Evolutionary conservation across 2,888 invertebrate species (phyloP).

Genomic region (Opisthograptis luteolata): DNA sequence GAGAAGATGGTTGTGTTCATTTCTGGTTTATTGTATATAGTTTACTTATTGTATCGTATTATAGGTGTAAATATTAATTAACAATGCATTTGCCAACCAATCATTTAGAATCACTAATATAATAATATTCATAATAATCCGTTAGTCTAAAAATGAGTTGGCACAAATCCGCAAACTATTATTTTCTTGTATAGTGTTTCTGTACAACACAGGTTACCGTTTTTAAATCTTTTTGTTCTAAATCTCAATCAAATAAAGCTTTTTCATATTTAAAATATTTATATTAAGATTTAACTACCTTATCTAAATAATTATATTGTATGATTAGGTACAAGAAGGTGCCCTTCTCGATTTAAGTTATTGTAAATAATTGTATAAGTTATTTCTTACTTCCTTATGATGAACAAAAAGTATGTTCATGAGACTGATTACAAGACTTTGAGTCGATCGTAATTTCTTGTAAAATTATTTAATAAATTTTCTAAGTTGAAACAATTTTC

Average conservation of each 20-base stretch:
- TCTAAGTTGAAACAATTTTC: slow-evolving; percentile 37
- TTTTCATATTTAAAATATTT: slow-evolving; percentile 8
- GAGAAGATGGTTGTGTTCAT: slow-evolving; percentile 42
- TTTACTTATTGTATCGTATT: not conserved
- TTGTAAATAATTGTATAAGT: slow-evolving; percentile 47
- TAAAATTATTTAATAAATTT: slow-evolving; percentile 35
- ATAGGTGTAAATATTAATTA: slow-evolving; percentile 43
- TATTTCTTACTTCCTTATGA: slow-evolving; percentile 54
- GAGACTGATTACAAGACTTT: slow-evolving; percentile 64
- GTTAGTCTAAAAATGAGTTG: slow-evolving; percentile 40
- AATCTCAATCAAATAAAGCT: slow-evolving; percentile 34
- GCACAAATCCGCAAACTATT: slow-evolving; percentile 29
- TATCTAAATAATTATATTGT: slow-evolving; percentile 11
- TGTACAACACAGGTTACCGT: not conserved
- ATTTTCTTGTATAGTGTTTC: slow-evolving; percentile 22
- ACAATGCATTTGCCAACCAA: slow-evolving; percentile 50
- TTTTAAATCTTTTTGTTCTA: slow-evolving; percentile 13
- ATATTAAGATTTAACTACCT: slow-evolving; percentile 14
- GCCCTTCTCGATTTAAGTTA: slow-evolving; percentile 36
- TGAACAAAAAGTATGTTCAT: slow-evolving; percentile 53
- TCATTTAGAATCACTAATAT: slow-evolving; percentile 51
- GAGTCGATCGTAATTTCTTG: slow-evolving; percentile 46
- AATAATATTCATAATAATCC: slow-evolving; percentile 22
- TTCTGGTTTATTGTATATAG: slow-evolving; percentile 32
- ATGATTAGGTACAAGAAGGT: slow-evolving; percentile 19